These are phyloP conservation scores for zebrafish (Danio rerio) DNA, from an alignment of 2,113 vertebrate species.

Conservation along the genomic window GRCz12tu NC_133192.1:35510001-35510500, in stretches of 20 bases:
- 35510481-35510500: not conserved
- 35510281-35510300: not conserved
- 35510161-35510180: not conserved
- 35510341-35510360: not conserved
- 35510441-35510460: not conserved
- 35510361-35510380: not conserved
- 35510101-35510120: not conserved
- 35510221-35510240: not conserved
- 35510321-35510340: too few species aligned
- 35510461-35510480: not conserved
- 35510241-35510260: not conserved
- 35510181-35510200: not conserved
- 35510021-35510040: not conserved
- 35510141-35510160: not conserved
- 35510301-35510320: too few species aligned
- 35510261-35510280: not conserved
- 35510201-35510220: not conserved
- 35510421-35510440: not conserved
- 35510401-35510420: not conserved
- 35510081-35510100: not conserved
- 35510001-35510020: too few species aligned
- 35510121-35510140: not conserved
- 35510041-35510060: not conserved
- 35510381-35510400: slow-evolving; percentile 12
- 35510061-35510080: not conserved